Conservation (phyloP, 2,888 invertebrate genomes). For the Nomada ferruginata region DNA sequence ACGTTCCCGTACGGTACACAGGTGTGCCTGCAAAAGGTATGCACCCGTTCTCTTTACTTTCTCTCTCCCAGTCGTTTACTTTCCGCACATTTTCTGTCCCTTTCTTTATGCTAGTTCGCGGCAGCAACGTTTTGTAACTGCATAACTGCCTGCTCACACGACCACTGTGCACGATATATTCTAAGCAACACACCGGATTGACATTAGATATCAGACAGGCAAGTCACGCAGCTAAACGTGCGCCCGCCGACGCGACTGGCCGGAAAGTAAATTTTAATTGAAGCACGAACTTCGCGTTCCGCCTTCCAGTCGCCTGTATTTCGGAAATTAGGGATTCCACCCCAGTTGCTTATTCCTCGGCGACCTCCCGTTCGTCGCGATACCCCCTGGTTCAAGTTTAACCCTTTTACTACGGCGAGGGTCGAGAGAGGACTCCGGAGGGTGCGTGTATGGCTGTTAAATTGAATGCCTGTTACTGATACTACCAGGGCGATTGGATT, state of each 20-base stretch:
- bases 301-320: conserved; percentile 41
- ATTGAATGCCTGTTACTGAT: conserved; percentile 3
- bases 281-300: conserved; percentile 54
- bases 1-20: conserved; percentile 55
- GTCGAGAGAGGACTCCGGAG: neutral
- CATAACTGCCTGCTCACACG: neutral
- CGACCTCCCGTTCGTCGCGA: neutral
- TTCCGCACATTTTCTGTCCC: neutral
- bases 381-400: conserved; percentile 20
- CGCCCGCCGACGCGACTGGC: conserved; percentile 17
- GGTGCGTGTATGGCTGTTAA: neutral
- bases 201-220: conserved; percentile 67
- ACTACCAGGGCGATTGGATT: neutral
- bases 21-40: conserved; percentile 50
- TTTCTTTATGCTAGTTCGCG: neutral
- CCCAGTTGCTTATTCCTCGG: conserved; percentile 31
- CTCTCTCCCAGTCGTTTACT: neutral
- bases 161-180: conserved; percentile 53
- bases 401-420: neutral
- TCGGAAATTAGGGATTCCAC: conserved; percentile 36
- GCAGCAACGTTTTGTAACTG: neutral
- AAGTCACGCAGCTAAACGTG: conserved; percentile 65
- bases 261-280: conserved; percentile 66
- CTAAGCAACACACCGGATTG: conserved; percentile 64
- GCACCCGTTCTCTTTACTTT: neutral